These are phyloP conservation scores for Tenthredo livida DNA, from an alignment of 2,888 invertebrate species.

Conservation along the genomic window DNA sequence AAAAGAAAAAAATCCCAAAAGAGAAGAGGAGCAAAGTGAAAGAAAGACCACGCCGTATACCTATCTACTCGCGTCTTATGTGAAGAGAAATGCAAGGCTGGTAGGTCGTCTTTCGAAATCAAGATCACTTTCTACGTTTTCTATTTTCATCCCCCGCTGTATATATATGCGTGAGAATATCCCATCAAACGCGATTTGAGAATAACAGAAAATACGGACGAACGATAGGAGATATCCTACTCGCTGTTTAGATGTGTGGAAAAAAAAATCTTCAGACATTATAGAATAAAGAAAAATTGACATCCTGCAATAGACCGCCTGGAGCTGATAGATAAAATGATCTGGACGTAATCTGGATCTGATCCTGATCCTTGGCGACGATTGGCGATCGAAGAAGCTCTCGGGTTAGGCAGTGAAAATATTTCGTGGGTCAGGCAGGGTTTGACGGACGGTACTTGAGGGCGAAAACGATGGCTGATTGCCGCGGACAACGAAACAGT, in stretches of 20 bases:
- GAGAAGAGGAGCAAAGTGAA: neutral
- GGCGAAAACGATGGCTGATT: conserved; percentile 20
- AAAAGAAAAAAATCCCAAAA: neutral
- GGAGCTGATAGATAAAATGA: neutral
- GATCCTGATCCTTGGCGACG: neutral
- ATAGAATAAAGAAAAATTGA: neutral
- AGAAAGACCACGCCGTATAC: neutral
- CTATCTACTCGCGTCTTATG: neutral
- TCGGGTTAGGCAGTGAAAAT: neutral
- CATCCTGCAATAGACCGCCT: neutral
- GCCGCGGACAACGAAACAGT: conserved; percentile 39
- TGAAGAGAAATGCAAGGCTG: neutral
- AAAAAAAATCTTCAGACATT: neutral
- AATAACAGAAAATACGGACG: neutral
- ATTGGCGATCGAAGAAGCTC: conserved; percentile 26
- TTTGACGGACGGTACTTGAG: neutral
- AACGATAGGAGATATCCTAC: neutral
- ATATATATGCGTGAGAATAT: neutral
- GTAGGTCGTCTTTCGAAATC: neutral
- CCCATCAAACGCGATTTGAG: neutral
- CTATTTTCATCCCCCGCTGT: neutral
- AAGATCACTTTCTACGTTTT: neutral
- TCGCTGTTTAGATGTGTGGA: neutral
- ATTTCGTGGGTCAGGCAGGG: conserved; percentile 13
- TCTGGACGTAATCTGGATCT: neutral